These are phyloP conservation scores for Halictus rubicundus DNA, from an alignment of 1,140 invertebrate species.

Conservation along the genomic window DNA sequence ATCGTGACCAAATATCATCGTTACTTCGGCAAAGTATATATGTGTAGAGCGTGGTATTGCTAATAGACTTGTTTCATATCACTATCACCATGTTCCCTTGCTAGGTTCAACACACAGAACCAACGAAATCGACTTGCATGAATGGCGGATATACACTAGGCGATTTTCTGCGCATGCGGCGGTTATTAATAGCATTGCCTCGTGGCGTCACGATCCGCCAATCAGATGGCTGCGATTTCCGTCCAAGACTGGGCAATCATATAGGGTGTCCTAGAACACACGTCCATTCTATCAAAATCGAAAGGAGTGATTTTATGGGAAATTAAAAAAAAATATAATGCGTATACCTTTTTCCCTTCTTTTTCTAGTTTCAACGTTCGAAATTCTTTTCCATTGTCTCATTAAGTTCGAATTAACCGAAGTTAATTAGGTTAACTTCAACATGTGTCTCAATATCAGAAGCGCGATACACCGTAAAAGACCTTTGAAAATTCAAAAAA, in stretches of 20 bases:
- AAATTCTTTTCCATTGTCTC: too few species aligned
- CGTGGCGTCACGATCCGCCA: conserved; percentile 71
- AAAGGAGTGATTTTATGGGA: too few species aligned
- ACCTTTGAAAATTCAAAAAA: too few species aligned
- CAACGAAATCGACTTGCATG: conserved; percentile 77
- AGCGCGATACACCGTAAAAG: too few species aligned
- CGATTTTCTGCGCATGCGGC: conserved; percentile 67
- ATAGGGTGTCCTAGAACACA: neutral
- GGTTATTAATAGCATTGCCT: conserved; percentile 72
- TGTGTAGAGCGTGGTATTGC: conserved; percentile 51
- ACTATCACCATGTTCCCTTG: conserved; percentile 72
- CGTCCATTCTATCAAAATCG: too few species aligned
- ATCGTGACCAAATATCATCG: conserved; percentile 69
- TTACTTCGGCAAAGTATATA: conserved; percentile 59
- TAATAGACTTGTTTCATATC: conserved; percentile 73
- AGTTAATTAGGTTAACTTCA: too few species aligned
- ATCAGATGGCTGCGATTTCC: conserved; percentile 55
- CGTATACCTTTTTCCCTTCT: too few species aligned
- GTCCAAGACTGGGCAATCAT: conserved; percentile 47
- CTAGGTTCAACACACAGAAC: conserved; percentile 73
- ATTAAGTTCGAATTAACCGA: too few species aligned
- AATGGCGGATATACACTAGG: conserved; percentile 76
- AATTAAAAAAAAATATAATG: too few species aligned
- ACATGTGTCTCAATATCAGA: too few species aligned
- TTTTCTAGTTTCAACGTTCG: too few species aligned